Base-by-base conservation (phyloP, 1,140 invertebrate species). In the Pseudomyrmex pallidus region DNA sequence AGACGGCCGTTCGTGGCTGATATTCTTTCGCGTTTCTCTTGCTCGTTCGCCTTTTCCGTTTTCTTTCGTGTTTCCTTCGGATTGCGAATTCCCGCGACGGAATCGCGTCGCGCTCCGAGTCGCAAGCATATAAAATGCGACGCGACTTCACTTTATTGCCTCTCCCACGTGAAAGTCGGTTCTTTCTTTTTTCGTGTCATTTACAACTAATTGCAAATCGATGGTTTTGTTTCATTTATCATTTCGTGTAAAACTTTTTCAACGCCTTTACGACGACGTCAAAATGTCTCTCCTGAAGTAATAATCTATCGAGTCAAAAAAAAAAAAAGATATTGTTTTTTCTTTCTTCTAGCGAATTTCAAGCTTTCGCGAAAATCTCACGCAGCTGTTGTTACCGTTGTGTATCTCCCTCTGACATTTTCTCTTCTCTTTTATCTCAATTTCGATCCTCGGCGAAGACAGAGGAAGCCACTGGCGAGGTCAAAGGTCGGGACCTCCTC, bases 1-100 rank as follows among this genome's bases (percentile, higher is more conserved):
- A 80, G 76, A 80, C 76, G 66, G n/a, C 44, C 76, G 44, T 80
- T 80, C 76, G 54, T 72, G 54, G 76, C 66, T 80, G 76, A 80
- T 80, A 80, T 80, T 80, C 44, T 72, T 72, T 80, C 54, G 44
- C 66, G 56, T 80, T 80, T 80, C 66, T 80, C 76, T 61, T 61
- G 66, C 22, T 20, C 54, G 17, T 48, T 59, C 66, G 10, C 54
- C 46, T 70, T 22, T 59, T 44, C 44, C 20, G 50, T 52, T 46
- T 46, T 35, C 62, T 76, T 35, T 63, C 22, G 2, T 44, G 13
- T 61, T 48, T 59, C 44, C 22, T 70, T 59, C 64, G 52, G 57
- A 59, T 70, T 59, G 66, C 44, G 15, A 70, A 80, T 70, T 80
- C n/a, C 66, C 44, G 64, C 66, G n/a, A 35, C 50, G 22, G 52